Evolutionary conservation across 2,797 vertebrate genomes (phyloP).

Genomic region (Pyrocephalus nanus): DNA sequence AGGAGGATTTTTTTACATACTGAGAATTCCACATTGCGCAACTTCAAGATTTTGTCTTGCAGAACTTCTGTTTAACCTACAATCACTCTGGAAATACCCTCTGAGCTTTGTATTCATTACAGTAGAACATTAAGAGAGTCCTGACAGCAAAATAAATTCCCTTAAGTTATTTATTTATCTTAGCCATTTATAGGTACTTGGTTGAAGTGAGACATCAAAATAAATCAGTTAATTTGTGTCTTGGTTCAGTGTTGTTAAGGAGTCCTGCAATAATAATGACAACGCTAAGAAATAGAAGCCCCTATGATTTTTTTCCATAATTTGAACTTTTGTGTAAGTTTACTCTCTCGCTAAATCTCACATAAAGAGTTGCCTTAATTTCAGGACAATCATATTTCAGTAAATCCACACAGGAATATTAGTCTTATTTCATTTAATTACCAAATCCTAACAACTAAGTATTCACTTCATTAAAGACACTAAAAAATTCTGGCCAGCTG

Average conservation of each 20-base stretch:
- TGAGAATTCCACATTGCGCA: neutral
- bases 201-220: neutral
- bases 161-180: neutral
- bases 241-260: neutral
- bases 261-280: neutral
- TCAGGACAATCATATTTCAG: conserved; percentile 77
- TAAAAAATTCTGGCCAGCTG: conserved; percentile 93
- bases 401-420: conserved; percentile 88
- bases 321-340: neutral
- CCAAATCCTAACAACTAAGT: conserved; percentile 80
- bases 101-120: neutral
- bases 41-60: neutral
- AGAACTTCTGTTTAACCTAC: neutral
- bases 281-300: neutral
- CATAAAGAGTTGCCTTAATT: conserved; percentile 46
- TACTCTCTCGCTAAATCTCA: conserved; percentile 37
- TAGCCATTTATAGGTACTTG: neutral
- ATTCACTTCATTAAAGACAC: conserved; percentile 89
- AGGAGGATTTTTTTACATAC: neutral
- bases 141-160: neutral
- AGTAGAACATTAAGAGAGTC: neutral
- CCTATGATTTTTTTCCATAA: neutral
- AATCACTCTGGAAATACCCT: neutral
- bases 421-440: conserved; percentile 91
- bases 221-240: neutral